These are phyloP conservation scores for Nephrotoma appendiculata DNA, from an alignment of 2,888 invertebrate genomes.

Conservation along the genomic window DNA sequence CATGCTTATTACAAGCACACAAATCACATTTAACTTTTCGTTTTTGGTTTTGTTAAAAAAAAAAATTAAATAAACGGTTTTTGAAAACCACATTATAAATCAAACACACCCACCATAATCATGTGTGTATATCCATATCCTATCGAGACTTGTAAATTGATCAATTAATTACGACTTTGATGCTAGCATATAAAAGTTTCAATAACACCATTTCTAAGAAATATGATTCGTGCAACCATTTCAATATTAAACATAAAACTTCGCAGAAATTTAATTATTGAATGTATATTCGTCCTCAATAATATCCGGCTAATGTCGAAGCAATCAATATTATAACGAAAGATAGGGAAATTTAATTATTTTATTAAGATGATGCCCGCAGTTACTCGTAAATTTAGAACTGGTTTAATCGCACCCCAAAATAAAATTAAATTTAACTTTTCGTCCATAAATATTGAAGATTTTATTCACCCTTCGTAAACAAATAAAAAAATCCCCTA, in stretches of 20 bases:
- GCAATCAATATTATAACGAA: background rate
- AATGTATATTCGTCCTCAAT: background rate
- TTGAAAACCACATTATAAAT: background rate
- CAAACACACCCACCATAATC: background rate
- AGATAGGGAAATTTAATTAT: background rate
- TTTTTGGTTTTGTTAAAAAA: background rate
- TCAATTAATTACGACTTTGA: background rate
- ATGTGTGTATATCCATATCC: background rate
- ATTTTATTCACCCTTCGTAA: background rate
- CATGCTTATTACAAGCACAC: background rate
- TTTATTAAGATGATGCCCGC: background rate
- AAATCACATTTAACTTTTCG: background rate
- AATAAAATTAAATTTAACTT: background rate
- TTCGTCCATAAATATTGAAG: background rate
- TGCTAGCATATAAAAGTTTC: background rate
- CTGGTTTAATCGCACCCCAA: background rate
- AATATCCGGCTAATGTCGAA: background rate
- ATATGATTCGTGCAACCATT: background rate
- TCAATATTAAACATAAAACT: background rate
- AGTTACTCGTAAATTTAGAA: background rate
- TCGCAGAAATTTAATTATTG: background rate
- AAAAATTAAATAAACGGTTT: background rate
- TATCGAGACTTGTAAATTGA: background rate
- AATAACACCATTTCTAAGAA: background rate
- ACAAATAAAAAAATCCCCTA: background rate